These are phyloP conservation scores for Steromphala cineraria DNA, from an alignment of 2,888 invertebrate species.

Conservation along the genomic window DNA sequence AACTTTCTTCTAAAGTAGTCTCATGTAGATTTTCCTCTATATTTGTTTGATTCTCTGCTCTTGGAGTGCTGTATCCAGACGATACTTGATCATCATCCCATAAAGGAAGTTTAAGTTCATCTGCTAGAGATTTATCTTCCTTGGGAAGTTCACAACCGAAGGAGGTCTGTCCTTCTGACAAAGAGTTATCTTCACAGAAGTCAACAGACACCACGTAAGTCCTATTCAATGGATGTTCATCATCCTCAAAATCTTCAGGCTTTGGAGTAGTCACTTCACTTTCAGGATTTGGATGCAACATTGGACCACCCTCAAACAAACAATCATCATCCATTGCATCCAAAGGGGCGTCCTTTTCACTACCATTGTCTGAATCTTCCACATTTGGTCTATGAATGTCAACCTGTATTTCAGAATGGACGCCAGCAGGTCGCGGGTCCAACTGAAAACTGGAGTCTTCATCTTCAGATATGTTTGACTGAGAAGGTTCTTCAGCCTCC, in stretches of 20 bases:
- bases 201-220: background rate
- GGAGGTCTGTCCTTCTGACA: no score
- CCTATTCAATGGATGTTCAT: background rate
- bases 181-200: background rate
- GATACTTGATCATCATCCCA: background rate
- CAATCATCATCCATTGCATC: background rate
- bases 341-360: background rate
- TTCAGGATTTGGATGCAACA: background rate
- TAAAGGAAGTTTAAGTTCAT: background rate
- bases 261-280: background rate
- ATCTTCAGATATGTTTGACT: background rate
- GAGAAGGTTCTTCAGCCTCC: background rate
- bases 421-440: background rate
- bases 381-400: background rate
- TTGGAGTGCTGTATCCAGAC: background rate
- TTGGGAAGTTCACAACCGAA: no score
- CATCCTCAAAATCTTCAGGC: background rate
- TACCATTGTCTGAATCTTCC: background rate
- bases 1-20: background rate
- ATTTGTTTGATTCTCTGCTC: background rate
- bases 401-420: background rate
- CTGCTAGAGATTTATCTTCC: background rate
- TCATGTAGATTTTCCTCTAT: background rate
- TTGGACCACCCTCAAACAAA: background rate
- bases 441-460: conserved; percentile 11